Evolutionary conservation across 2,797 vertebrate species (phyloP), one percentile per base, ranked within the genome.

Genomic region (Enoplosus armatus): DNA sequence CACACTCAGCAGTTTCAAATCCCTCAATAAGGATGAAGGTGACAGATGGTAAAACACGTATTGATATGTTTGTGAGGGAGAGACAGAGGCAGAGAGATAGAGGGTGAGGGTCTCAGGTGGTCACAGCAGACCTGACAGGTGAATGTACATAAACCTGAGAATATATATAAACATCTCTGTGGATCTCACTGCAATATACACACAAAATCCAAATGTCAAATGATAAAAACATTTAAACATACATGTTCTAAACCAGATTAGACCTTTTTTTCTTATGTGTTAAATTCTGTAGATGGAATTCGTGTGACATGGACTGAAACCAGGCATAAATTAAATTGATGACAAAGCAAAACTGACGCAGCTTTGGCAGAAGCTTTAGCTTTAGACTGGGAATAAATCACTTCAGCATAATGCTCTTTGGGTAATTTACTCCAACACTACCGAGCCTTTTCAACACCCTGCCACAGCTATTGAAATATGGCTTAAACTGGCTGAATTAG

Each of bases 1-100:
- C 75, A 80, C 56, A 89, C 90, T 96, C 93, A 95, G 94, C 95
- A 93, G 67, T 91, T 95, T 92, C 63, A 94, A 95, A 95, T 95
- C 93, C 92, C 85, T 87, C 50, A 31, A 39, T 14, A 56, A 75
- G 83, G 88, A 90, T 88, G 55, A 90, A 85, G 90, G 83, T 66
- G 90, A 84, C 93, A 94, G 91, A 92, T 92, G 91, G 92, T 82
- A 75, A 83, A 79, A 84, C 75, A 59, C 50, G 55, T 58, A 77
- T 54, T 69, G 71, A 68, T 72, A 27, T 65, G 63, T 61, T 62
- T 59, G 62, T 53, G 39, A 64, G 14, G 24, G 60, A 82, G 61
- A 68, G 45, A 71, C 22, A 55, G 48, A 81, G 59, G 60, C 8
- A 73, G 26, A 66, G 18, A 75, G 16, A 79, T 3, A 65, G 18